Evolutionary conservation across 2,888 invertebrate species (phyloP), one percentile per base, ranked within the genome.

Genomic region (Drosophila rubida): DNA sequence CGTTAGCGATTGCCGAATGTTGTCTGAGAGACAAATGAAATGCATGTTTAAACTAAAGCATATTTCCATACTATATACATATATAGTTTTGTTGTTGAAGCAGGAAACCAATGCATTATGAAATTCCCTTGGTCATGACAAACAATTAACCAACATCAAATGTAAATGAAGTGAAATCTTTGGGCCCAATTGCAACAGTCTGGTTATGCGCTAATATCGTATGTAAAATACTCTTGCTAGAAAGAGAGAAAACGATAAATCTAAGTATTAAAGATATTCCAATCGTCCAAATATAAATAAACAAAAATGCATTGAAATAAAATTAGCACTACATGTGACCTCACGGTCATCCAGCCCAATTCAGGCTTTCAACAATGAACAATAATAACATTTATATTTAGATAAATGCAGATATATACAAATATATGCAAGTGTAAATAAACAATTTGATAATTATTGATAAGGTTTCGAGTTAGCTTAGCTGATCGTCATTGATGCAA

Each of bases 401-500:
- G 39, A 50, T 22, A n/a, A 13, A 16, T 41, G 2, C 53, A 42
- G 22, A 53, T 44, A 64, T 9, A 2, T 39, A 16, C 27, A 39
- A 11, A n/a, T 25, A 16, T 27, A 46, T 41, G 32, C 35, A 13
- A 30, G 37, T 59, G 48, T 50, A 63, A 53, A 62, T 67, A 14
- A 49, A 62, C 67, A 14, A 50, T 65, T 63, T 70, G 63, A 58
- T 68, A 73, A 80, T 32, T 32, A 4, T 76, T 62, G 69, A 55
- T 69, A 68, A 66, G 49, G 53, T 59, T 54, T 53, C 41, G 35
- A 51, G 45, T 22, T 25, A 69, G 42, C 41, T 60, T 27, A 39
- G 30, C 44, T 69, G 72, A 67, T 53, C 75, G 76, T 80, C 81
- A 76, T 79, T 81, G 79, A 84, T 67, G 78, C 75, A 85, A 81